Evolutionary conservation across 2,888 invertebrate genomes (phyloP).

Genomic region (Cordilura impudica): DNA sequence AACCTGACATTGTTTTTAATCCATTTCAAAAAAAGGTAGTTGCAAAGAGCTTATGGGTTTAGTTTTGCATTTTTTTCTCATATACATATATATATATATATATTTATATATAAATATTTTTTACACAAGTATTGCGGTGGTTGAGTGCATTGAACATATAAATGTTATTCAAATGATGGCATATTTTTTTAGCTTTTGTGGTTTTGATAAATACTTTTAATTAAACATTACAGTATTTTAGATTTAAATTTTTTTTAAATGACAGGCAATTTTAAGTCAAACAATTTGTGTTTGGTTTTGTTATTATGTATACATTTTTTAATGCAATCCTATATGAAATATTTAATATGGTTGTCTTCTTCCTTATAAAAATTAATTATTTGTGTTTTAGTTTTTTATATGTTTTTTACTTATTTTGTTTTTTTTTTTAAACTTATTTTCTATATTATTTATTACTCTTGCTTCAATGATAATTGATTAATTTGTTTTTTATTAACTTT

Average conservation of each 20-base stretch:
- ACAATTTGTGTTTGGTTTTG: too few relatives aligned
- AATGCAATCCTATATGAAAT: too few relatives aligned
- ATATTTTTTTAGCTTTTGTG: not conserved
- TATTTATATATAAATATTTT: not conserved
- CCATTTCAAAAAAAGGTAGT: conserved; percentile 28
- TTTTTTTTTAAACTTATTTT: not conserved
- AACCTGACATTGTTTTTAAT: conserved; percentile 46
- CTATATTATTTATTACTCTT: not conserved
- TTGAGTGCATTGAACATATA: not conserved
- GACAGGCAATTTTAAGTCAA: too few relatives aligned
- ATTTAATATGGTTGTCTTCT: too few relatives aligned
- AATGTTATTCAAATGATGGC: not conserved
- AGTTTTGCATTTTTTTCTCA: not conserved
- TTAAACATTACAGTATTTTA: too few relatives aligned
- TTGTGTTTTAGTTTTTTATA: not conserved
- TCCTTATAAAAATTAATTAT: too few relatives aligned
- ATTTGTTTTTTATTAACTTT: too few relatives aligned
- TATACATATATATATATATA: not conserved
- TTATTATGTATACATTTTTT: too few relatives aligned
- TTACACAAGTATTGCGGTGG: not conserved
- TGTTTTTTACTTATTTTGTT: not conserved
- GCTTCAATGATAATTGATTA: too few relatives aligned
- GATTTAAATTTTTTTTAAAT: too few relatives aligned
- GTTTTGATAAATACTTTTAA: not conserved
- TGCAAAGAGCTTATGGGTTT: conserved; percentile 1